Conservation (phyloP, 2,797 vertebrate species). For the Momotus momota region DNA sequence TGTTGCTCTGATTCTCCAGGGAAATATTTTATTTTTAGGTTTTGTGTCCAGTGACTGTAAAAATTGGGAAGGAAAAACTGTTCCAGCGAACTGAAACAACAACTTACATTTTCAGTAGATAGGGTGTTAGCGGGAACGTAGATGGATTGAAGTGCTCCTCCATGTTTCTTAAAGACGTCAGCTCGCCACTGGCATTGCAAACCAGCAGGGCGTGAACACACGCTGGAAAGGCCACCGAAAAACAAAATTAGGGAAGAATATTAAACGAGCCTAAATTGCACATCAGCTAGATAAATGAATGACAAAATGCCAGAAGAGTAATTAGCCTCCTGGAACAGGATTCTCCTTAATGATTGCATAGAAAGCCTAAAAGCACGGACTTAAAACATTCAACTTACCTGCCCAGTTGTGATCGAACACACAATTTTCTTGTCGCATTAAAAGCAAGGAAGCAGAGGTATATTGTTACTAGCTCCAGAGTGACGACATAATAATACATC, state of each 20-base stretch:
- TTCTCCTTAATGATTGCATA: not conserved
- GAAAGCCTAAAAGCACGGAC: not conserved
- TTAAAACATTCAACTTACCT: not conserved
- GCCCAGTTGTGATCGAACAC: not conserved
- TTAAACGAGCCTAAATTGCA: not conserved
- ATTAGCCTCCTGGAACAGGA: not conserved
- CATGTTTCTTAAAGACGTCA: constrained; percentile 80
- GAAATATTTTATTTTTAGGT: not conserved
- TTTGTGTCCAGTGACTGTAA: not conserved
- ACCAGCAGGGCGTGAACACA: constrained; percentile 81
- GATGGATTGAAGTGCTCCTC: constrained; percentile 78
- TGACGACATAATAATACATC: not conserved
- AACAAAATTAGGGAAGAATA: not conserved
- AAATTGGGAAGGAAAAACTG: not conserved
- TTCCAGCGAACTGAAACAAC: not conserved
- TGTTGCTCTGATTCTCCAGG: not conserved
- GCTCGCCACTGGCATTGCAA: constrained; percentile 82
- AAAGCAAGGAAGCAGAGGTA: not conserved
- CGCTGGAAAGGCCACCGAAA: constrained; percentile 49
- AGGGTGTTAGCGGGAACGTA: constrained; percentile 73
- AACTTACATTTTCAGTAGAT: constrained; percentile 80
- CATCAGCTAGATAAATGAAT: not conserved
- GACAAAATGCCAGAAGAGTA: not conserved
- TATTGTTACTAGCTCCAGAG: not conserved
- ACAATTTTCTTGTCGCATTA: not conserved